Evolutionary conservation across 2,797 vertebrate genomes (phyloP).

Genomic region (Cirrhinus mrigala): DNA sequence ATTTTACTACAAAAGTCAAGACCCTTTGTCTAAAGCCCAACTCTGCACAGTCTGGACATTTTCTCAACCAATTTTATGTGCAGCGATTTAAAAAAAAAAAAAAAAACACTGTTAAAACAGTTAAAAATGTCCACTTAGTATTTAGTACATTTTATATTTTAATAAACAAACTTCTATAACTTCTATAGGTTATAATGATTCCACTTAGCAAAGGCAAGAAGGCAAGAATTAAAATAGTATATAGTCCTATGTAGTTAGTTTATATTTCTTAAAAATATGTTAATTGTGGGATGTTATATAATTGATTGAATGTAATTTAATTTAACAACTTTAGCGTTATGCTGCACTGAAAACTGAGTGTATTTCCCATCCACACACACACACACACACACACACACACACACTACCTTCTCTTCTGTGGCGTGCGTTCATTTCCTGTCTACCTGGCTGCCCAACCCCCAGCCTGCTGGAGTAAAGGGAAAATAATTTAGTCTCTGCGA

Average conservation of each 20-base stretch:
- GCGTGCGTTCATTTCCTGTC: conserved; percentile 58
- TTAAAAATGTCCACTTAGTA: too few species aligned
- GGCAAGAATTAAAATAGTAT: too few species aligned
- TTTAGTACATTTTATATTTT: too few species aligned
- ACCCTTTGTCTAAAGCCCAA: neutral
- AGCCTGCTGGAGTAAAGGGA: conserved; percentile 63
- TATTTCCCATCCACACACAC: conserved; percentile 13
- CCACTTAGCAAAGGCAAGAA: too few species aligned
- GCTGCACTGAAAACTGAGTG: neutral
- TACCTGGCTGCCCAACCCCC: conserved; percentile 55
- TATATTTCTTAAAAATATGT: too few species aligned
- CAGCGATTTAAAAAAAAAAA: too few species aligned
- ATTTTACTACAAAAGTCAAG: neutral
- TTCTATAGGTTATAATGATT: too few species aligned
- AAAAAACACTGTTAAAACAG: too few species aligned
- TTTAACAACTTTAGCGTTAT: neutral
- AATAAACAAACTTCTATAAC: too few species aligned
- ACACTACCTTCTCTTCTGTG: neutral
- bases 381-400: neutral
- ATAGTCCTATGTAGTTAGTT: too few species aligned
- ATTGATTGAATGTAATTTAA: too few species aligned
- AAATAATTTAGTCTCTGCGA: conserved; percentile 76
- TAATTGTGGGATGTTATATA: too few species aligned
- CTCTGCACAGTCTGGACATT: neutral
- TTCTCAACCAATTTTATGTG: neutral